phyloP scores from a whole-genome alignment of 2,797 vertebrate genomes.

The Cirrhinus molitorella region DNA sequence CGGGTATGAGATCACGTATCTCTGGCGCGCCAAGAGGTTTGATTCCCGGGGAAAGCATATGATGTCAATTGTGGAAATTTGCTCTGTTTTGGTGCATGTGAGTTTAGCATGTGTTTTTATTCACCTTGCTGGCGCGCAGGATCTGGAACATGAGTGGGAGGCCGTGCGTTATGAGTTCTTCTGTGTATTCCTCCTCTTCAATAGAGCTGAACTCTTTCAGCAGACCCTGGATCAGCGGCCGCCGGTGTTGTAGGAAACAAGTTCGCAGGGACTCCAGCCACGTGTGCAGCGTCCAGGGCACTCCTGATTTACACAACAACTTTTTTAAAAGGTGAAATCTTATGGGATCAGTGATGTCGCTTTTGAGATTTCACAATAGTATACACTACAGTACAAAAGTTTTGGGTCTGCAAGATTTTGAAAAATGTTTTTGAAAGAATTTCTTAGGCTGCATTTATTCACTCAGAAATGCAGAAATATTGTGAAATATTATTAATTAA shows the following conservation, averaged over 20 bases:
- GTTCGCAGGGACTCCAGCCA: constrained; percentile 96
- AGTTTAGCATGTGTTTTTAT: constrained; percentile 26
- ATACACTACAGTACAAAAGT: neutral
- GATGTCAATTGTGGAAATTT: constrained; percentile 11
- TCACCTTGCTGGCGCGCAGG: constrained; percentile 94
- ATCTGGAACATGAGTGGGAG: constrained; percentile 97
- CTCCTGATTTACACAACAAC: constrained; percentile 75
- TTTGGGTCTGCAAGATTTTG: neutral
- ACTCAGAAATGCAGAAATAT: neutral
- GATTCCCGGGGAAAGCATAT: neutral
- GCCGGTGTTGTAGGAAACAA: constrained; percentile 92
- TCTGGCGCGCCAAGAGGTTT: neutral
- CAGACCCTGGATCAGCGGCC: constrained; percentile 93
- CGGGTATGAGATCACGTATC: neutral
- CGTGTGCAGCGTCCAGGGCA: constrained; percentile 95
- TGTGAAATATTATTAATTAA: neutral
- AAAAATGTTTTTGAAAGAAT: neutral
- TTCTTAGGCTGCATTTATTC: neutral
- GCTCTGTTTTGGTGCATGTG: constrained; percentile 10
- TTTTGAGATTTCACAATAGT: neutral
- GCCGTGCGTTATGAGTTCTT: constrained; percentile 93
- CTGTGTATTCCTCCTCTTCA: constrained; percentile 95
- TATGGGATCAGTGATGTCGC: neutral
- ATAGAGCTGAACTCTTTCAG: constrained; percentile 97
- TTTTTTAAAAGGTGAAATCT: neutral